Evolutionary conservation across 2,888 invertebrate genomes (phyloP), one percentile per base, ranked within the genome.

Genomic region (Drosophila falleni): DNA sequence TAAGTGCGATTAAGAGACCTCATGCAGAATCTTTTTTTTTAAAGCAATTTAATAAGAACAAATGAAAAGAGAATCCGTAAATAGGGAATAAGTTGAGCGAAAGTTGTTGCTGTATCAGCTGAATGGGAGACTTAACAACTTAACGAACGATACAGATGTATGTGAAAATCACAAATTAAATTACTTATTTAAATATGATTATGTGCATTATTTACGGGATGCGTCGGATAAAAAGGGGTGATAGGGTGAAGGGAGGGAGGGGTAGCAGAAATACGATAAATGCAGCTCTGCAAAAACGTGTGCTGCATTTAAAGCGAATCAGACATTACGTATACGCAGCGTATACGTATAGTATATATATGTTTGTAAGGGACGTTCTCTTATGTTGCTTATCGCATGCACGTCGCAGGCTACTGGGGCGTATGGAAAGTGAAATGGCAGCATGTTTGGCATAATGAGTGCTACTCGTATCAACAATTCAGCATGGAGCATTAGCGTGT

Each of bases 111-210:
- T 41, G 26, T 26, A 53, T 13, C 41, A 9, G 31, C 26, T 56
- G 16, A 46, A 46, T 46, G 15, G 16, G 3, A 37, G 55, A 62
- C 71, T 82, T 71, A 67, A 69, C 64, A 68, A 79, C 80, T 73
- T 73, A 88, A 80, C 71, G 86, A 71, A 26, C n/a, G 37, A 50
- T 16, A 33, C 9, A 39, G 33, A 26, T 78, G 72, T 78, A 69
- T 74, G 87, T 71, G 78, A 78, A 78, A 89, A 89, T 87, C 87
- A 80, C 84, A 89, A 84, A 84, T 84, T 84, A 89, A 89, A 89
- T 84, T 75, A 87, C 84, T 83, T 89, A 84, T 89, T 83, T 80
- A 84, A 84, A 89, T 89, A 87, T 72, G 89, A 84, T 89, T 84
- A 89, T 78, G 84, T 66, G 67, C 89, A 87, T 89, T 87, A 83